phyloP scores from a whole-genome alignment of 2,797 vertebrate species.

The Gambelia wislizenii region DNA sequence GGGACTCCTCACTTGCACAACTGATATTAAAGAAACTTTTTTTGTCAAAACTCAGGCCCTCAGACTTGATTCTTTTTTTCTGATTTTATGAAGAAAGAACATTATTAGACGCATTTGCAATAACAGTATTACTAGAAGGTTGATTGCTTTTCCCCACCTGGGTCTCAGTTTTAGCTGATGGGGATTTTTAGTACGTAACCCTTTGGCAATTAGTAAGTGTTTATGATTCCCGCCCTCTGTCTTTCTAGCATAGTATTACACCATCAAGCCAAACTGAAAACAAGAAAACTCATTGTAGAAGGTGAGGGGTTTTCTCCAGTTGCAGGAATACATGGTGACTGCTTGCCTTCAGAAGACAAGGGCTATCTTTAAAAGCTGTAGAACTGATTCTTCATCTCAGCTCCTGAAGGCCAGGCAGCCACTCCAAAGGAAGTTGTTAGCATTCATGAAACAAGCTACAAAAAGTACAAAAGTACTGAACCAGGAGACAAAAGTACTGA shows the following conservation, averaged over 20 bases:
- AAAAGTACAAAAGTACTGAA: slow-evolving; percentile 25
- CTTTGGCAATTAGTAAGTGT: slow-evolving; percentile 17
- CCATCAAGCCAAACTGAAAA: slow-evolving; percentile 24
- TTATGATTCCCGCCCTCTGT: not conserved
- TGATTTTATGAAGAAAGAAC: too few relatives aligned
- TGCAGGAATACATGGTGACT: slow-evolving; percentile 8
- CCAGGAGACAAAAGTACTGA: slow-evolving; percentile 27
- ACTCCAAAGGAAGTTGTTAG: not conserved
- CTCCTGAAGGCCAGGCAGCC: slow-evolving; percentile 9
- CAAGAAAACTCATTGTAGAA: slow-evolving; percentile 22
- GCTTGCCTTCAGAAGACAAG: slow-evolving; percentile 30
- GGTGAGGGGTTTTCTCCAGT: slow-evolving; percentile 27
- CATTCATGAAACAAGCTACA: slow-evolving; percentile 21
- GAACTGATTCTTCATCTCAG: slow-evolving; percentile 27
- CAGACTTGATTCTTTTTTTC: too few relatives aligned
- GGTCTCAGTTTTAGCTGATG: not conserved
- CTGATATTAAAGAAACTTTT: too few relatives aligned
- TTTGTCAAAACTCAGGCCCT: too few relatives aligned
- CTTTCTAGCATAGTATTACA: not conserved
- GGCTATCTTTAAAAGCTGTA: slow-evolving; percentile 42
- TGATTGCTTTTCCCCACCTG: not conserved
- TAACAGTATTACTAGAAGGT: too few relatives aligned
- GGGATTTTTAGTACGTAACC: not conserved
- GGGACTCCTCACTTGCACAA: too few relatives aligned
- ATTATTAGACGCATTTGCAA: too few relatives aligned